Evolutionary conservation across 2,797 vertebrate species (phyloP).

Genomic region (Acomys russatus): DNA sequence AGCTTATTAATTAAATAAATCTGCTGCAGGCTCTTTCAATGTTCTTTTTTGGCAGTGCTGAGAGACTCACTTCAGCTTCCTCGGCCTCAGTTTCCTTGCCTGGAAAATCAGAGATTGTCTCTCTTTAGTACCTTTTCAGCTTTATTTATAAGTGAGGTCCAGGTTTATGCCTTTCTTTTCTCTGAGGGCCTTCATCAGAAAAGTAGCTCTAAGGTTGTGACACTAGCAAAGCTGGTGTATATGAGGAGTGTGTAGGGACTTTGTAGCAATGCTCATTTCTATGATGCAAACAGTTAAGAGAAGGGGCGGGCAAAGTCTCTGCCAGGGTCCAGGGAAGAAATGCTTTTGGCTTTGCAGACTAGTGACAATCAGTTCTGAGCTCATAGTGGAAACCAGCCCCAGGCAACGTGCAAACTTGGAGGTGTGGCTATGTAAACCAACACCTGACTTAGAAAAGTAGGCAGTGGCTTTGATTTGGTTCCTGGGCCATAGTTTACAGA

Average conservation of each 20-base stretch:
- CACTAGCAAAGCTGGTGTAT: neutral
- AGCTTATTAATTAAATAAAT: conserved; percentile 61
- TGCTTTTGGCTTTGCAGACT: neutral
- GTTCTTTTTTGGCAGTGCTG: neutral
- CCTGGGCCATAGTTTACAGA: neutral
- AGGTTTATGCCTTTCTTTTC: conserved; percentile 4
- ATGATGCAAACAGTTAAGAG: neutral
- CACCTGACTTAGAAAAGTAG: neutral
- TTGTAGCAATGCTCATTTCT: conserved; percentile 12
- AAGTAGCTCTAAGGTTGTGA: neutral
- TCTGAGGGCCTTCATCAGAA: neutral
- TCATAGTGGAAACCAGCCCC: neutral
- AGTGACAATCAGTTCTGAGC: neutral
- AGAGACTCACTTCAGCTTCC: neutral
- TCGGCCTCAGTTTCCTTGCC: conserved; percentile 13
- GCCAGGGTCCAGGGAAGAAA: conserved; percentile 26
- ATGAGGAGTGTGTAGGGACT: neutral
- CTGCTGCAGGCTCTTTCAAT: neutral
- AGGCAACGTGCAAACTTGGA: neutral
- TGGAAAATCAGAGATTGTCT: neutral
- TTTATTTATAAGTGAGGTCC: conserved; percentile 12
- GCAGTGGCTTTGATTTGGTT: neutral
- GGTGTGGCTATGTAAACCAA: neutral
- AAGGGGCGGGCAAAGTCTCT: neutral
- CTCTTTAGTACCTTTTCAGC: conserved; percentile 21